phyloP scores from a whole-genome alignment of 2,888 invertebrate genomes.

The Orchesella flavescens region DNA sequence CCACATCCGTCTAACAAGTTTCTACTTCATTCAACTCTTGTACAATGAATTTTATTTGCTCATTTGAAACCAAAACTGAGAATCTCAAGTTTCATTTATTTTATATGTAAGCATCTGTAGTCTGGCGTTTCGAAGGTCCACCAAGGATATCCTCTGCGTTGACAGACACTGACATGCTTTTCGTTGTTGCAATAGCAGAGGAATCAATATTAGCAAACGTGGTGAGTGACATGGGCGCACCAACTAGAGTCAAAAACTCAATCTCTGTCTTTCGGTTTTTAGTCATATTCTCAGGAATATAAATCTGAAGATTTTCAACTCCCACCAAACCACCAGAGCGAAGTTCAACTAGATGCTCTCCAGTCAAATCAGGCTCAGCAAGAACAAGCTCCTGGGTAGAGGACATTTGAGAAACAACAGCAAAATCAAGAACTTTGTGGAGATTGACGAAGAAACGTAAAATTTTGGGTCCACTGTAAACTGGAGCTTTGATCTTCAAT shows the following conservation, averaged over 20 bases:
- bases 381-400: constrained; percentile 49
- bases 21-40: too few relatives aligned
- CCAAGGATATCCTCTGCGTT: background rate
- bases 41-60: too few relatives aligned
- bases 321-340: constrained; percentile 38
- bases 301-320: constrained; percentile 58
- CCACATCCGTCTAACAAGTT: too few relatives aligned
- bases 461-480: constrained; percentile 52
- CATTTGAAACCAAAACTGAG: too few relatives aligned
- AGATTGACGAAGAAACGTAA: constrained; percentile 59
- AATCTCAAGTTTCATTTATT: too few relatives aligned
- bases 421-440: constrained; percentile 49
- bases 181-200: background rate
- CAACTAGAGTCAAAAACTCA: constrained; percentile 49
- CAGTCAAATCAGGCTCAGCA: constrained; percentile 44
- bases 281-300: constrained; percentile 62
- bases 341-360: constrained; percentile 51
- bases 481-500: constrained; percentile 58
- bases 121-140: background rate
- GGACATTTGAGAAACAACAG: constrained; percentile 40
- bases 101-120: constrained; percentile 23
- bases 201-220: constrained; percentile 33
- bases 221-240: constrained; percentile 50
- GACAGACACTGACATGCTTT: background rate
- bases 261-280: constrained; percentile 59